phyloP scores from a whole-genome alignment of 2,888 invertebrate species.

The Cerastis rubricosa region DNA sequence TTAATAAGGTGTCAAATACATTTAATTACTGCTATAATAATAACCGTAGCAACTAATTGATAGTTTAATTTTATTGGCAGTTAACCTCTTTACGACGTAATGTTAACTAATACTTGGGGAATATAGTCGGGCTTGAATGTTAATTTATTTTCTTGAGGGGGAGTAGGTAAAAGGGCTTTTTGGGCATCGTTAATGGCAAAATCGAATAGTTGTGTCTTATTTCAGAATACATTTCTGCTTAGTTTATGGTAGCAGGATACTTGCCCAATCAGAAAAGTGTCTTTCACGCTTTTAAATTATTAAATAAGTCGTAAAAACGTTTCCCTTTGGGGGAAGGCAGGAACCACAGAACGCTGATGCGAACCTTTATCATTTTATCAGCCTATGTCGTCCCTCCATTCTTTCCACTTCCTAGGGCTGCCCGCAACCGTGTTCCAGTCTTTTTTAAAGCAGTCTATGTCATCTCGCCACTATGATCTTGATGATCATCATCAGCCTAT shows the following conservation, averaged over 20 bases:
- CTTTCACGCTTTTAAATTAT: no score
- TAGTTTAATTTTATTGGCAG: slow-evolving; percentile 53
- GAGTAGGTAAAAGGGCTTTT: not conserved
- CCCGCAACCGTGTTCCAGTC: no score
- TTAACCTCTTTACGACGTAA: slow-evolving; percentile 39
- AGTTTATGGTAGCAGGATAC: not conserved
- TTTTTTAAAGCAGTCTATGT: no score
- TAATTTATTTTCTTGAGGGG: slow-evolving; percentile 21
- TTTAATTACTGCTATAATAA: slow-evolving; percentile 30
- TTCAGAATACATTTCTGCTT: not conserved
- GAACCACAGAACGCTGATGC: not conserved
- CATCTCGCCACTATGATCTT: no score
- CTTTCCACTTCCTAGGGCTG: no score
- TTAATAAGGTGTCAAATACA: slow-evolving; percentile 42
- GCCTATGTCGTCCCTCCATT: no score
- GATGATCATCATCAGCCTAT: no score
- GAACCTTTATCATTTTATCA: not conserved
- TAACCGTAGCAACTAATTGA: slow-evolving; percentile 38
- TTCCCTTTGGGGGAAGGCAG: not conserved
- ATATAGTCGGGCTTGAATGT: not conserved
- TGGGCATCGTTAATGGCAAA: not conserved
- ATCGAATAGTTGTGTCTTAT: not conserved
- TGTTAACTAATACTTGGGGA: slow-evolving; percentile 36
- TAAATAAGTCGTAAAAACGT: no score
- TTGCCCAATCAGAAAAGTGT: not conserved